These are phyloP conservation scores for Batillaria attramentaria DNA, from an alignment of 1,140 invertebrate species.

Conservation along the genomic window DNA sequence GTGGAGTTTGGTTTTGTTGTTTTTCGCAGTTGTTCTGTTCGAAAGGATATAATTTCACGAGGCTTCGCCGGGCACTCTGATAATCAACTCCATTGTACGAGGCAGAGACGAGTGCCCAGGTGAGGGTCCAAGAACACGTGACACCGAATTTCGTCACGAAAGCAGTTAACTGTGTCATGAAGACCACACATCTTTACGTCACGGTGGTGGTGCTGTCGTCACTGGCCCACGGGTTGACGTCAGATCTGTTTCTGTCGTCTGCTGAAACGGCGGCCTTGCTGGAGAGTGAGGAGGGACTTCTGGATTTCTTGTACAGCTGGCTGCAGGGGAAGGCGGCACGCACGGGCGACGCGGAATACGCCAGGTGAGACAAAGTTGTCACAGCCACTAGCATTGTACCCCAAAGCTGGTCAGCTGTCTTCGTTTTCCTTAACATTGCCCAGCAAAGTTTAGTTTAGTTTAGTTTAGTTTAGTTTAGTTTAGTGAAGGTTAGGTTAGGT, in stretches of 20 bases:
- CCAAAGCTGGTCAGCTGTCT: background rate
- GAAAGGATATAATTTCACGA: too few species aligned
- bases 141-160: too few species aligned
- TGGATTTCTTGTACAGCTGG: constrained; percentile 22
- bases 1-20: too few species aligned
- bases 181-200: background rate
- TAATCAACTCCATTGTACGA: too few species aligned
- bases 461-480: too few species aligned
- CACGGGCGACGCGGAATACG: constrained; percentile 17
- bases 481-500: too few species aligned
- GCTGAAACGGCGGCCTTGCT: constrained; percentile 20
- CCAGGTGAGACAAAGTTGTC: constrained; percentile 2
- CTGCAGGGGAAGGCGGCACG: background rate
- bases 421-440: background rate
- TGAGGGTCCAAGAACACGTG: too few species aligned
- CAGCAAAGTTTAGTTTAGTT: too few species aligned
- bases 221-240: background rate
- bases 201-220: background rate
- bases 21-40: too few species aligned
- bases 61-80: too few species aligned
- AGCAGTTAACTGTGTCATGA: background rate
- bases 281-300: constrained; percentile 18
- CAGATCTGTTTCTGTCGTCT: constrained; percentile 23
- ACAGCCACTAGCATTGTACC: too few species aligned
- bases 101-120: too few species aligned